Evolutionary conservation across 2,797 vertebrate species (phyloP), one percentile per base, ranked within the genome.

Genomic region (Thamnophis elegans): DNA sequence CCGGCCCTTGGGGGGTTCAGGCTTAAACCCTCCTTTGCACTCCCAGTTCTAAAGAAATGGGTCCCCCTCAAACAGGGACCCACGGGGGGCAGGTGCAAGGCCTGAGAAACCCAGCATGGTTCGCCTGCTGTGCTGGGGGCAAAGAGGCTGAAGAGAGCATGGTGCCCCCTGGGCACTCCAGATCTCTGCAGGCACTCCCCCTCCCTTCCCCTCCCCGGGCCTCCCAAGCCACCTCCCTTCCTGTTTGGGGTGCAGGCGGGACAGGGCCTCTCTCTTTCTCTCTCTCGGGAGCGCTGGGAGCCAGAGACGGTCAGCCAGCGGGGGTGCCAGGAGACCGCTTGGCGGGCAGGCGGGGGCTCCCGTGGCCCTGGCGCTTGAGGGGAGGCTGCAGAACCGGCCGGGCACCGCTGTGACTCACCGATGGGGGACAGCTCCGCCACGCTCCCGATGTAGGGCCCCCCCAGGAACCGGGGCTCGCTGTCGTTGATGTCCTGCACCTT

Each of bases 401-500:
- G 32, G 18, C 16, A 20, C 16, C 8, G 0, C 32, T 20, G 22
- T 89, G 16, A 95, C 98, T 97, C 98, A 99, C 99, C 99, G 88
- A 99, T 94, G 3, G 99, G 99, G 1, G 99, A 99, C 87, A 99
- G 98, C 95, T 99, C 99, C 0, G 99, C 98, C 96, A 99, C 99
- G 0, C 99, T 99, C 96, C 99, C 99, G 0, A 99, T 99, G 95
- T 99, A 99, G 5, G 99, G 99, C 20, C 99, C 99, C 53, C 99
- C 99, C 95, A 99, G 97, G 97, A 99, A 99, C 95, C 99, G 99
- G 5, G 99, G 99, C 94, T 99, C 99, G 0, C 99, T 99, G 98
- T 99, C 99, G 0, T 99, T 99, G 97, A 99, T 99, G 97, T 99
- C 99, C 96, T 99, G 99, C 94, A 99, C 99, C 96, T 99, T 99